These are phyloP conservation scores for Abscondita cerata DNA, from an alignment of 2,888 invertebrate species.

Conservation along the genomic window DNA sequence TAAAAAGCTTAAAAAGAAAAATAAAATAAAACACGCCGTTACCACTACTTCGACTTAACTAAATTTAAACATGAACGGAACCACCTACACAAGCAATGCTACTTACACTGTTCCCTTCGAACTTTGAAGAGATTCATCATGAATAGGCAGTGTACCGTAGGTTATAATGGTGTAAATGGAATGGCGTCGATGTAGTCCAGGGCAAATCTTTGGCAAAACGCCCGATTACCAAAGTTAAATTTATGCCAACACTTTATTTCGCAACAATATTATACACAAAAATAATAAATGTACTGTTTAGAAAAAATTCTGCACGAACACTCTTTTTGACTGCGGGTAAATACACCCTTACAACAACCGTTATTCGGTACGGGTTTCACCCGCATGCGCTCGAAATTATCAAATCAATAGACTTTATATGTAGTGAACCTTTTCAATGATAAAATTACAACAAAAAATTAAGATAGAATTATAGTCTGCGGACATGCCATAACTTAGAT, in stretches of 20 bases:
- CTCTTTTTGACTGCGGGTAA: constrained; percentile 16
- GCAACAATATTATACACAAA: background rate
- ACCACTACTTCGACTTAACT: constrained; percentile 14
- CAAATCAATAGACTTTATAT: constrained; percentile 29
- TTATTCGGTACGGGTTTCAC: constrained; percentile 10
- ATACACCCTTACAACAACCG: constrained; percentile 23
- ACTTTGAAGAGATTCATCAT: constrained; percentile 44
- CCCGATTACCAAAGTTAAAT: constrained; percentile 44
- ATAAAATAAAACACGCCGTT: background rate
- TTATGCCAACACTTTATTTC: constrained; percentile 35
- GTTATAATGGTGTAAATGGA: constrained; percentile 38
- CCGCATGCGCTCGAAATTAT: constrained; percentile 23
- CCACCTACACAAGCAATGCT: constrained; percentile 26
- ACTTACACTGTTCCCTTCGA: constrained; percentile 47
- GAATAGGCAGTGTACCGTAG: constrained; percentile 27
- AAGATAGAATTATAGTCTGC: too few relatives aligned
- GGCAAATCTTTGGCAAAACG: constrained; percentile 41
- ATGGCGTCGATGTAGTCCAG: constrained; percentile 36
- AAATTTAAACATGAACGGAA: constrained; percentile 25
- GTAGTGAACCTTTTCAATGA: constrained; percentile 2
- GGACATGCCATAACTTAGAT: too few relatives aligned
- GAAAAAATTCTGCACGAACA: too few relatives aligned
- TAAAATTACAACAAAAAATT: too few relatives aligned
- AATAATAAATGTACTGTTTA: too few relatives aligned
- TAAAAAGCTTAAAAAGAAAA: background rate